Evolutionary conservation across 53 echinoderm and acorn worm species (phyloP).

Genomic region (Actinopyga echinites): DNA sequence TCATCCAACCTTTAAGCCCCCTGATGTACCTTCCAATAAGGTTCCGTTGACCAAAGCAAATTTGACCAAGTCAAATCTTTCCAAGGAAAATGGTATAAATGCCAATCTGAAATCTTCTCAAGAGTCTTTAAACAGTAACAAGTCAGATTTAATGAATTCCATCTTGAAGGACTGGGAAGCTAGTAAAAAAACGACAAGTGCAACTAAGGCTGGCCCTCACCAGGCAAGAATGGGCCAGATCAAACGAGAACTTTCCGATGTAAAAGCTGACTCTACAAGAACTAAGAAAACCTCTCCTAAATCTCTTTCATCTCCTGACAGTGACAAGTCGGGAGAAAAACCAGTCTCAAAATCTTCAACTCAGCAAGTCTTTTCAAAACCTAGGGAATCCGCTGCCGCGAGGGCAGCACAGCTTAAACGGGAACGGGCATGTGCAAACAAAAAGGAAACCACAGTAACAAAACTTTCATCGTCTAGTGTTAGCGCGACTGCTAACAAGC

Average conservation of each 20-base stretch:
- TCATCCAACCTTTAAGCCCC: constrained; percentile 22
- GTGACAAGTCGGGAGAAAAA: constrained; percentile 22
- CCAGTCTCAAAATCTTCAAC: not conserved
- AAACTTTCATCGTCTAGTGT: constrained; percentile 4
- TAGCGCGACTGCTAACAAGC: not conserved
- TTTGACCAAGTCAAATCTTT: constrained; percentile 10
- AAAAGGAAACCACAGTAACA: constrained; percentile 9
- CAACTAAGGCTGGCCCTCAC: not conserved
- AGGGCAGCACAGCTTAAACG: constrained; percentile 30
- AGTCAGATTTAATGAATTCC: constrained; percentile 28
- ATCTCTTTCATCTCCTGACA: constrained; percentile 25
- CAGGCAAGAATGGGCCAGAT: constrained; percentile 27
- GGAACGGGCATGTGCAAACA: constrained; percentile 34
- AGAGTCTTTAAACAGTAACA: constrained; percentile 21
- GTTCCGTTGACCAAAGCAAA: constrained; percentile 1
- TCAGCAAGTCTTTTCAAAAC: constrained; percentile 9
- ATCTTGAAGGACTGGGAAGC: constrained; percentile 43
- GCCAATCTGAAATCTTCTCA: constrained; percentile 29
- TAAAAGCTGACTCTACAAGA: not conserved
- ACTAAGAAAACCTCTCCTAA: constrained; percentile 12
- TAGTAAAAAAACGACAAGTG: not conserved
- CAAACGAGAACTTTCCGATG: constrained; percentile 35
- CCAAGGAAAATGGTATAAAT: constrained; percentile 33
- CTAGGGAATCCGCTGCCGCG: not conserved
- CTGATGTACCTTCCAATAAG: not conserved